Evolutionary conservation across 2,888 invertebrate genomes (phyloP).

Genomic region (Ptychoptera albimana): DNA sequence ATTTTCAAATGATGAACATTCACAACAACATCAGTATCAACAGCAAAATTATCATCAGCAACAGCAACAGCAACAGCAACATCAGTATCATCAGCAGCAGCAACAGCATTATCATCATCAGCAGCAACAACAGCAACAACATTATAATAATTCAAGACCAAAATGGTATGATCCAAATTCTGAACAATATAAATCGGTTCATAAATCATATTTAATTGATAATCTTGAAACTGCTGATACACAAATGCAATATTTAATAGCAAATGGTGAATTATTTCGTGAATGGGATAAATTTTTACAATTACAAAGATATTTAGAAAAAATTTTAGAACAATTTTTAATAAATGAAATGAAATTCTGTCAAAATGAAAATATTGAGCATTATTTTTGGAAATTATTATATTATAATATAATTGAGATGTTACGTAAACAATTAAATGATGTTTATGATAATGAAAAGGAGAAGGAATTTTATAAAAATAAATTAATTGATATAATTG

Average conservation of each 20-base stretch:
- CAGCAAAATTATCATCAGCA: too few relatives aligned
- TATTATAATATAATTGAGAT: constrained; percentile 80
- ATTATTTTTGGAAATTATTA: constrained; percentile 80
- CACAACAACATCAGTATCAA: neutral
- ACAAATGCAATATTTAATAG: constrained; percentile 46
- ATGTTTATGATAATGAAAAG: constrained; percentile 36
- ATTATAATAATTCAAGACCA: constrained; percentile 21
- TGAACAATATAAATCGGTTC: constrained; percentile 26
- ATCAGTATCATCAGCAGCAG: too few relatives aligned
- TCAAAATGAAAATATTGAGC: constrained; percentile 73
- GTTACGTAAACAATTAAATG: constrained; percentile 49
- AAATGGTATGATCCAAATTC: constrained; percentile 41
- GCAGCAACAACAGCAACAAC: constrained; percentile 1
- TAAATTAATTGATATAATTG: constrained; percentile 43
- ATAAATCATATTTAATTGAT: constrained; percentile 43
- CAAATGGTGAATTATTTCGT: constrained; percentile 40
- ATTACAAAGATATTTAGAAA: constrained; percentile 45
- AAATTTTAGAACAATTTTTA: constrained; percentile 48
- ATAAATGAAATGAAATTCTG: constrained; percentile 73
- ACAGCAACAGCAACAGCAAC: too few relatives aligned
- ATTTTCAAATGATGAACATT: neutral
- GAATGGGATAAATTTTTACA: constrained; percentile 50
- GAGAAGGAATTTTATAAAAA: constrained; percentile 44
- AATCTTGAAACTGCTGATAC: constrained; percentile 52
- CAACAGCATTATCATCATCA: too few relatives aligned